A percentile compares a stretch with the other conserved stretches of the same genome.
These are phyloP conservation scores for Neomicropteryx cornuta DNA, from an alignment of 1,140 invertebrate genomes.

Conservation along the genomic window DNA sequence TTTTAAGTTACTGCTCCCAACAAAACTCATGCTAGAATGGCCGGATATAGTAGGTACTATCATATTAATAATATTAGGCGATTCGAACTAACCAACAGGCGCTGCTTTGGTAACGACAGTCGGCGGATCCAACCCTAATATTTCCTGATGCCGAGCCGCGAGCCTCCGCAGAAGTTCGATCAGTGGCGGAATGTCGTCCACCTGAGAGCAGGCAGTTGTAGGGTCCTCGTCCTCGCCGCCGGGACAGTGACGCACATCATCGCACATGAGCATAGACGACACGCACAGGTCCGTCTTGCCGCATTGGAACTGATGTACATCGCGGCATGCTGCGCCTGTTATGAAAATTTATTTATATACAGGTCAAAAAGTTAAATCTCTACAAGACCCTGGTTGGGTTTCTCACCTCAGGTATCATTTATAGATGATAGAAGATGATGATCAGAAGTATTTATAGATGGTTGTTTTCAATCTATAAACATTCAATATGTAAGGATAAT, in stretches of 20 bases:
- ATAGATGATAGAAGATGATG: too few species aligned
- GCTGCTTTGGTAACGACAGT: conserved; percentile 27
- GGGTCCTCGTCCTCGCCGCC: conserved; percentile 38
- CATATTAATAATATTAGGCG: too few species aligned
- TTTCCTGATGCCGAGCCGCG: conserved; percentile 31
- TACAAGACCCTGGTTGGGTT: too few species aligned
- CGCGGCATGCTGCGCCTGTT: conserved; percentile 28
- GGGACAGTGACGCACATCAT: conserved; percentile 47
- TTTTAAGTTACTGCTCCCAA: too few species aligned
- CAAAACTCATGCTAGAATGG: too few species aligned
- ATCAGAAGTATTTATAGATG: too few species aligned
- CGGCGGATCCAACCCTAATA: conserved; percentile 27
- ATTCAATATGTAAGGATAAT: too few species aligned
- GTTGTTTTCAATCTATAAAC: too few species aligned
- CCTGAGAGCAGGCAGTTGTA: conserved; percentile 22
- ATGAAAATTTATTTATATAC: conserved; percentile 8
- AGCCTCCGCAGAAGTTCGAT: conserved; percentile 29
- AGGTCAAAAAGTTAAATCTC: too few species aligned
- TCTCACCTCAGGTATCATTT: too few species aligned
- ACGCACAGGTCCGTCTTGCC: conserved; percentile 38
- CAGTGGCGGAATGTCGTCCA: conserved; percentile 26
- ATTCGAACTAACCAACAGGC: too few species aligned
- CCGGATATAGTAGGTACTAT: too few species aligned
- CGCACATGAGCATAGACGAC: conserved; percentile 46
- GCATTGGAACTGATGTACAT: conserved; percentile 29